phyloP scores from a whole-genome alignment of 2,113 vertebrate species.

The Spilogale gracilis region DNA sequence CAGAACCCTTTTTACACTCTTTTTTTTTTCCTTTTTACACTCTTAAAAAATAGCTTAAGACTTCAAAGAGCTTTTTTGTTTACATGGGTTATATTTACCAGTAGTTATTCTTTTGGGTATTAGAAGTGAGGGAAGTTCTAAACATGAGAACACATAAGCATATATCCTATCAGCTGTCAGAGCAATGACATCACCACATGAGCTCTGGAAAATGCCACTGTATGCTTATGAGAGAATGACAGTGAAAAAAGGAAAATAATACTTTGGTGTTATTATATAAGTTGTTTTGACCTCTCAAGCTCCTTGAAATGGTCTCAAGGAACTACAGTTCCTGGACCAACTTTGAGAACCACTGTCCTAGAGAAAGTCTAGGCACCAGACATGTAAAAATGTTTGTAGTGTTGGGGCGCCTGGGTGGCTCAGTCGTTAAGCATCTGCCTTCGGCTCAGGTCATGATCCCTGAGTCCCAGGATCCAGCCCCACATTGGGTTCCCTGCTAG shows the following conservation, averaged over 20 bases:
- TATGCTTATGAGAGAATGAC: not conserved
- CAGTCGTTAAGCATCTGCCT: no score
- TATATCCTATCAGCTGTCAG: not conserved
- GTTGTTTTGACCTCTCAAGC: not conserved
- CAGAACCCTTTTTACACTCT: not conserved
- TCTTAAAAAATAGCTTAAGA: slow-evolving; percentile 35
- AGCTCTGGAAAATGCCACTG: not conserved
- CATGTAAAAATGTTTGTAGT: not conserved
- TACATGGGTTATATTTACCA: slow-evolving; percentile 7
- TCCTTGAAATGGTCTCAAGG: not conserved
- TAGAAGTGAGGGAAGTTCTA: slow-evolving; percentile 7
- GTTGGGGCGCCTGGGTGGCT: no score
- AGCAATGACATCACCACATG: slow-evolving; percentile 3
- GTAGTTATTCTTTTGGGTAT: slow-evolving; percentile 4
- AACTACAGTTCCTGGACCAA: slow-evolving; percentile 8
- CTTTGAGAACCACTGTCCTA: not conserved
- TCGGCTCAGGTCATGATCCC: no score
- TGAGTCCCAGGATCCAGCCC: no score
- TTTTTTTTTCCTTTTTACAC: not conserved
- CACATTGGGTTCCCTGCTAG: no score
- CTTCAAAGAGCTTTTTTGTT: not conserved
- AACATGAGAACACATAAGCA: not conserved
- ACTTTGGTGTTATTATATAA: not conserved
- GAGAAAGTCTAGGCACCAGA: not conserved
- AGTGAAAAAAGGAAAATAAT: slow-evolving; percentile 7